Evolutionary conservation across 2,113 vertebrate genomes (phyloP).

Genomic region (Chauna torquata): DNA sequence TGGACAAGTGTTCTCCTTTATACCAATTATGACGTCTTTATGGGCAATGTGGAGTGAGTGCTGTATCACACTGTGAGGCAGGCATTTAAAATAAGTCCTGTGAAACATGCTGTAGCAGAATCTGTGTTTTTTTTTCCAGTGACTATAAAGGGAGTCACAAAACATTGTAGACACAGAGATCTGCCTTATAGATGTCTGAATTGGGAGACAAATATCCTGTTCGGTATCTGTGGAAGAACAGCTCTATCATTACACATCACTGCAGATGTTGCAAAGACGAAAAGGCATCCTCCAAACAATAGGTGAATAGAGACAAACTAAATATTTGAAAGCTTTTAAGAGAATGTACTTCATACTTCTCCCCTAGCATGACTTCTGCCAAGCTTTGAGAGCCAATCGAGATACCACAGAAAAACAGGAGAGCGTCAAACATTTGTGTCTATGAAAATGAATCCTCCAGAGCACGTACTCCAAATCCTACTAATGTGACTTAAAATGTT

Average conservation of each 20-base stretch:
- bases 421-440: not conserved
- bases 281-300: not conserved
- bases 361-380: not conserved
- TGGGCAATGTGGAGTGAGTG: not conserved
- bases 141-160: not conserved
- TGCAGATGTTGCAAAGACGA: not conserved
- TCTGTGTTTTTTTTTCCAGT: not conserved
- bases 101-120: not conserved
- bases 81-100: not conserved
- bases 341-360: not conserved
- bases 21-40: fast-evolving
- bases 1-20: not conserved
- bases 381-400: not conserved
- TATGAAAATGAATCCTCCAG: not conserved
- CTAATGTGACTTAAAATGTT: not conserved
- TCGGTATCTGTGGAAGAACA: not conserved
- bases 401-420: not conserved
- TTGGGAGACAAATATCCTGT: not conserved
- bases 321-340: not conserved
- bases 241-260: not conserved
- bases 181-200: not conserved
- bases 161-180: not conserved
- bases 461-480: not conserved
- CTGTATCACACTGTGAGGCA: not conserved
- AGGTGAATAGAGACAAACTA: not conserved